A percentile compares a stretch with the other conserved stretches of the same genome.
These are phyloP conservation scores for Caracal caracal DNA, from an alignment of 2,113 vertebrate species.

Conservation along the genomic window DNA sequence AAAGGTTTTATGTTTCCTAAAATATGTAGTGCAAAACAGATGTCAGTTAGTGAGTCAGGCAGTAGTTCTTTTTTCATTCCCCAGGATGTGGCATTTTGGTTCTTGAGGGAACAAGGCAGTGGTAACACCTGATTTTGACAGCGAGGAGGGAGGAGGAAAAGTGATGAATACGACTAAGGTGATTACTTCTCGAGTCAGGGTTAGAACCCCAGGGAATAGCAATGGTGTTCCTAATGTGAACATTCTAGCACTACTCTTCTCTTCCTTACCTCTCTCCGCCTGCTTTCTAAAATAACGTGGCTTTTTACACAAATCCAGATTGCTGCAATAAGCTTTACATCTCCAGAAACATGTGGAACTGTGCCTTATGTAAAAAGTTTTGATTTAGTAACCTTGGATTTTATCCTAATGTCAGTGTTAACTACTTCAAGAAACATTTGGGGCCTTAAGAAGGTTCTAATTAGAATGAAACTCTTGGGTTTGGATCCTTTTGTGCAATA, in stretches of 20 bases:
- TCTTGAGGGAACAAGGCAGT: background rate
- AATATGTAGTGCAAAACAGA: constrained; percentile 28
- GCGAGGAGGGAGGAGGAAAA: background rate
- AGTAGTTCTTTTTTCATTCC: background rate
- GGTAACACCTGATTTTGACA: background rate
- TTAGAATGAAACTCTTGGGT: background rate
- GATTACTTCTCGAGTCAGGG: background rate
- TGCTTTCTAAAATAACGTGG: background rate
- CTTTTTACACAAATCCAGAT: background rate
- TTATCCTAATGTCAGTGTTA: background rate
- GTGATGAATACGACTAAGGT: background rate
- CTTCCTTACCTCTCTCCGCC: background rate
- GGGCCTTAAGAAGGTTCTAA: background rate
- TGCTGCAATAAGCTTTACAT: background rate
- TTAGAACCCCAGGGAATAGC: background rate
- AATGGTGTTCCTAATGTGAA: background rate
- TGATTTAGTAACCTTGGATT: background rate
- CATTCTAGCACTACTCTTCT: background rate
- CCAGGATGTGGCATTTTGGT: background rate
- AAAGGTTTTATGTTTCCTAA: constrained; percentile 21
- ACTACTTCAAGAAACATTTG: background rate
- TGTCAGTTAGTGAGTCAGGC: background rate
- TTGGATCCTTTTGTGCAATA: background rate
- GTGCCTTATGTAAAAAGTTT: background rate
- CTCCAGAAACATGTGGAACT: background rate